A percentile compares a stretch with the other conserved stretches of the same genome.
These are phyloP conservation scores for Blennius ocellaris DNA, from an alignment of 2,113 vertebrate genomes.

Conservation along the genomic window DNA sequence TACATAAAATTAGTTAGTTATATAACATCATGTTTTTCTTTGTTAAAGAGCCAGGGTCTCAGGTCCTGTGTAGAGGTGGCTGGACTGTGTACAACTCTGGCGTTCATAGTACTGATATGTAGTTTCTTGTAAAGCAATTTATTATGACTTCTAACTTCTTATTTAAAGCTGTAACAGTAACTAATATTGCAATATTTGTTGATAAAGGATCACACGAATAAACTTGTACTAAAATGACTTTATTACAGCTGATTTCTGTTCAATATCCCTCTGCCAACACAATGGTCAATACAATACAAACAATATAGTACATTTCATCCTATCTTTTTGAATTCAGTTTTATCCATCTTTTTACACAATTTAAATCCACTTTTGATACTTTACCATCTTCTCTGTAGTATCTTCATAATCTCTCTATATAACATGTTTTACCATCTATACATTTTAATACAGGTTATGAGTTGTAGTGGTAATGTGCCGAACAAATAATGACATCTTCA, in stretches of 20 bases:
- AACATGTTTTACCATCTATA: too few species aligned
- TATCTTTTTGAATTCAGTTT: constrained; percentile 87
- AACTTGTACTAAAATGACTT: constrained; percentile 98
- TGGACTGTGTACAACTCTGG: too few species aligned
- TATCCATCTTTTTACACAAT: constrained; percentile 82
- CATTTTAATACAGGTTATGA: constrained; percentile 99
- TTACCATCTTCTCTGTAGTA: constrained; percentile 77
- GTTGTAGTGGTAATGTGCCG: constrained; percentile 96
- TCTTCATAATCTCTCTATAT: constrained; percentile 82
- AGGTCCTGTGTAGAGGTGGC: too few species aligned
- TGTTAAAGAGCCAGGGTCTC: too few species aligned
- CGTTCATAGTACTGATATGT: too few species aligned
- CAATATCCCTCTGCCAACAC: constrained; percentile 96
- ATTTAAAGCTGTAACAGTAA: too few species aligned
- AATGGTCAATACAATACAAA: constrained; percentile 99
- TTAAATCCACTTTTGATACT: constrained; percentile 81
- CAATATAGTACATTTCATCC: constrained; percentile 98
- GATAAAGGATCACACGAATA: constrained; percentile 5
- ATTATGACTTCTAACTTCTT: too few species aligned
- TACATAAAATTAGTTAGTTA: too few species aligned
- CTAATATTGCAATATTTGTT: too few species aligned
- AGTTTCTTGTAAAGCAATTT: too few species aligned
- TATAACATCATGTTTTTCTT: too few species aligned
- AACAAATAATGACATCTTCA: constrained; percentile 97
- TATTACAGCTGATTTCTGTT: constrained; percentile 99